Percentiles rank a stretch among this genome's conserved stretches.
Conservation (phyloP, 2,113 vertebrate genomes). For the Lamprotornis superbus region DNA sequence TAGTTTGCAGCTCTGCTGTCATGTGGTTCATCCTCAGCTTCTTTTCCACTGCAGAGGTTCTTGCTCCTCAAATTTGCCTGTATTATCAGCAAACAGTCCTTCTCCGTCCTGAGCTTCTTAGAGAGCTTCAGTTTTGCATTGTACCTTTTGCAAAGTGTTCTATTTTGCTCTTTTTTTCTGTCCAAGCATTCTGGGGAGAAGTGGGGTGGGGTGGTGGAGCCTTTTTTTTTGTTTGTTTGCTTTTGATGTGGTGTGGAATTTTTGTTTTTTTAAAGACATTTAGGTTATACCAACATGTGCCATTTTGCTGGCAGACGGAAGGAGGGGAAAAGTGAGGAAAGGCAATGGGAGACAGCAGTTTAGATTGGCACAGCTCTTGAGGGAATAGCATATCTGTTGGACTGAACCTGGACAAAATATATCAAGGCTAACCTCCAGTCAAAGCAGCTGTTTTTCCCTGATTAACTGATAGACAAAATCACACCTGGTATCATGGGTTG, state of each 20-base stretch:
- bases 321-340: not conserved
- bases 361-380: not conserved
- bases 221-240: not conserved
- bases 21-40: not conserved
- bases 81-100: not conserved
- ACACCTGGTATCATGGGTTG: not conserved
- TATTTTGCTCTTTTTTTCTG: not conserved
- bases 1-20: not conserved
- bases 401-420: not conserved
- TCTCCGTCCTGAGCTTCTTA: not conserved
- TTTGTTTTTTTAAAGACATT: fast-evolving
- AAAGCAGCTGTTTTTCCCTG: not conserved
- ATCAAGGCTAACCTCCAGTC: not conserved
- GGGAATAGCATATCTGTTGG: not conserved
- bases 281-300: not conserved
- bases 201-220: not conserved
- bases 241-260: not conserved
- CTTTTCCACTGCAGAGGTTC: not conserved
- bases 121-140: not conserved
- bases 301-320: not conserved
- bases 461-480: not conserved
- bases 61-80: not conserved
- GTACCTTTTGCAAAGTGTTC: not conserved
- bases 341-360: not conserved
- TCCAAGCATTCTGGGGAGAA: not conserved